Evolutionary conservation across 2,888 invertebrate species (phyloP), one percentile per base, ranked within the genome.

Genomic region (Hemistola chrysoprasaria): DNA sequence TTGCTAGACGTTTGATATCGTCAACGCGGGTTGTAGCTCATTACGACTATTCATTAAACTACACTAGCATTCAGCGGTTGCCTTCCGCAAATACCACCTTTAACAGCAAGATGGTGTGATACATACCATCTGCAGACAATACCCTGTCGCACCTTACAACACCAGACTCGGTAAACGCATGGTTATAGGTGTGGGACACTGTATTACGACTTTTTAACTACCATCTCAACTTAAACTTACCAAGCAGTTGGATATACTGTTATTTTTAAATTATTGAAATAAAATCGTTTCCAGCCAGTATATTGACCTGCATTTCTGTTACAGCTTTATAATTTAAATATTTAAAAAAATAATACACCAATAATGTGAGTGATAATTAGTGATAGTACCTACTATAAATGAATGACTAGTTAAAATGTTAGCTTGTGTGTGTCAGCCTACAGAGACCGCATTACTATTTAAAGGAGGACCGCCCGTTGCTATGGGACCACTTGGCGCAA

Each of bases 381-480:
- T 71, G 53, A 55, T 71, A 74, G 59, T 61, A 53, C 49, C 4
- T 3, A 4, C 4, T 16, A 16, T 16, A 3, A 43, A 43, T 65
- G 54, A 60, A 74, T 77, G 80, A 75, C 59, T 44, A 45, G 53
- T 68, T 74, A 90, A 84, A 79, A 92, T 92, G 92, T 84, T 92
- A 85, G 92, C 92, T 66, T 92, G 92, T 83, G 92, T 92, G 58
- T 92, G 92, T 74, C 92, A 92, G 71, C 92, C 92, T 47, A 83
- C 90, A 56, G 92, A 92, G 65, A 90, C 91, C 52, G 87, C 87
- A 38, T 67, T 90, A 63, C 71, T 90, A 45, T 89, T 86, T 67
- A 86, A 85, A 76, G 89, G 89, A 69, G 87, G 88, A 63, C 80
- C 85, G 62, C 83, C 90, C 66, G 68, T 90, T 70, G 68, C 90